Conservation (phyloP, 2,888 invertebrate genomes). For the Andrena bucephala region DNA sequence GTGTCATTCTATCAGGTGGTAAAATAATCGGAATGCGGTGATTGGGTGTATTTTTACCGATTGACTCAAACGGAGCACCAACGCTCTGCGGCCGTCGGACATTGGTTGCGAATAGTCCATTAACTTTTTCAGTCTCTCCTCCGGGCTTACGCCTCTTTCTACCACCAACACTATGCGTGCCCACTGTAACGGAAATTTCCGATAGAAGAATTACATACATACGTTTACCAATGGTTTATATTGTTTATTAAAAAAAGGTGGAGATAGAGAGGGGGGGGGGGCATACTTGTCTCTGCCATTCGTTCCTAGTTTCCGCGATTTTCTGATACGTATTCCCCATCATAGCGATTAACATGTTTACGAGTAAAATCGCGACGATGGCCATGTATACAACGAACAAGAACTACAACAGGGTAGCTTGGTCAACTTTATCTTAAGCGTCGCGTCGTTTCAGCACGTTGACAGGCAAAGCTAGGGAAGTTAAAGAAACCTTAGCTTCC, state of each 20-base stretch:
- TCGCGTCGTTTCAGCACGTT: neutral
- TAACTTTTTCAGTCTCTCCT: conserved; percentile 93
- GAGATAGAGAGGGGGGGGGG: neutral
- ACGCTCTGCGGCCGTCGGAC: conserved; percentile 94
- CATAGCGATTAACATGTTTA: conserved; percentile 99
- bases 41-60: conserved; percentile 87
- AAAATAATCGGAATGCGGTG: neutral
- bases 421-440: no score
- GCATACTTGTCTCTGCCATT: conserved; percentile 96
- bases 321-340: conserved; percentile 99
- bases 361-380: conserved; percentile 96
- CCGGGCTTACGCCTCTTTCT: conserved; percentile 97
- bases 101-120: conserved; percentile 97
- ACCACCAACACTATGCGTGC: conserved; percentile 98
- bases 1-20: neutral
- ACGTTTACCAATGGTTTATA: no score
- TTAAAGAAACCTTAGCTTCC: conserved; percentile 91
- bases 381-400: conserved; percentile 99
- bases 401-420: conserved; percentile 86
- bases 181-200: conserved; percentile 89
- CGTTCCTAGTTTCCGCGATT: conserved; percentile 98
- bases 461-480: neutral
- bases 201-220: neutral
- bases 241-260: neutral
- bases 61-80: conserved; percentile 95